phyloP scores from a whole-genome alignment of 1,140 invertebrate genomes.

The Neocloeon triangulifer region DNA sequence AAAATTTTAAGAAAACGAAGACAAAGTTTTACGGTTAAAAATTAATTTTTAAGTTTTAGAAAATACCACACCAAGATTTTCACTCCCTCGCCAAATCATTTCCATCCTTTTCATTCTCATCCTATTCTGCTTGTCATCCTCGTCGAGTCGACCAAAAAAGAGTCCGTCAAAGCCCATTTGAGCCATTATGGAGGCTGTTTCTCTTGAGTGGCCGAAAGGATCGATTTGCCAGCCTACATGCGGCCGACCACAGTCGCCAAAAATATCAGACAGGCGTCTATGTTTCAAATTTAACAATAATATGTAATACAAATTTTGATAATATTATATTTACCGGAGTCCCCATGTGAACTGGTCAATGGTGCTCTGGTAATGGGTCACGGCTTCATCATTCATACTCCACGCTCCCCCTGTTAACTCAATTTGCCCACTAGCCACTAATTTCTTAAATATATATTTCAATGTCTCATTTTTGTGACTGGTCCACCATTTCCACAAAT shows the following conservation, averaged over 20 bases:
- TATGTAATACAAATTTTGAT: no score
- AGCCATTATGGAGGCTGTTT: slow-evolving; percentile 67
- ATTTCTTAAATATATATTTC: slow-evolving; percentile 15
- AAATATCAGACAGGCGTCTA: slow-evolving; percentile 53
- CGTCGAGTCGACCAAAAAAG: slow-evolving; percentile 73
- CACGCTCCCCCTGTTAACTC: slow-evolving; percentile 35
- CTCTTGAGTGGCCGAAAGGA: slow-evolving; percentile 77
- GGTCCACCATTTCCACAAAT: slow-evolving; percentile 40
- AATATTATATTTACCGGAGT: no score
- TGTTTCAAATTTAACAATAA: no score
- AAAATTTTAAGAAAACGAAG: no score
- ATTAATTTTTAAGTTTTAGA: no score
- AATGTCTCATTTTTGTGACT: slow-evolving; percentile 25
- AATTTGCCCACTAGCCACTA: slow-evolving; percentile 25
- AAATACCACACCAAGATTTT: slow-evolving; percentile 27
- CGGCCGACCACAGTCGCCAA: slow-evolving; percentile 60
- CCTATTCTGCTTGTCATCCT: slow-evolving; percentile 52
- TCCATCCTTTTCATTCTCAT: slow-evolving; percentile 42
- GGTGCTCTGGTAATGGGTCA: slow-evolving; percentile 37
- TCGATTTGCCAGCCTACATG: slow-evolving; percentile 82
- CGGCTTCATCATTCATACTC: slow-evolving; percentile 43
- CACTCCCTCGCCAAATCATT: slow-evolving; percentile 64
- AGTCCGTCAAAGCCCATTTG: slow-evolving; percentile 69
- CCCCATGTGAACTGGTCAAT: slow-evolving; percentile 39
- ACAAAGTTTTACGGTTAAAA: no score